These are phyloP conservation scores for Sardinella longiceps DNA, from an alignment of 2,797 vertebrate genomes.

Conservation along the genomic window DNA sequence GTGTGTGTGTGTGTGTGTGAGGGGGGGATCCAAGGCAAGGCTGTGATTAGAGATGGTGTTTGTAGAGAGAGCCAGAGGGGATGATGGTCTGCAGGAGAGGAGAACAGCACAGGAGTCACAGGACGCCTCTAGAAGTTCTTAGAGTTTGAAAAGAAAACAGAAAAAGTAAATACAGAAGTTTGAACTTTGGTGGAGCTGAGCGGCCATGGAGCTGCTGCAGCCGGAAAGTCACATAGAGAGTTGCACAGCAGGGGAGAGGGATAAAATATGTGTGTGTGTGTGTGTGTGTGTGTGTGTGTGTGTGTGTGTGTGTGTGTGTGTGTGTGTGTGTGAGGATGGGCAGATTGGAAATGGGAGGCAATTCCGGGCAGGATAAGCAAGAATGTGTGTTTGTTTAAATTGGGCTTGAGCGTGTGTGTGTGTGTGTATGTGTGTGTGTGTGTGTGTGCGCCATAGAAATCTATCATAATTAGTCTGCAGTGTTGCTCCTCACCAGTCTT, in stretches of 20 bases:
- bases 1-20: slow-evolving; percentile 47
- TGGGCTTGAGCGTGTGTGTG: slow-evolving; percentile 20
- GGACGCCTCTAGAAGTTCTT: slow-evolving; percentile 31
- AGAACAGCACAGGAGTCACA: slow-evolving; percentile 38
- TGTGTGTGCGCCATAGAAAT: slow-evolving; percentile 27
- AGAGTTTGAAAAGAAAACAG: slow-evolving; percentile 2
- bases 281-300: slow-evolving; percentile 45
- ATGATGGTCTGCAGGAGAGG: slow-evolving; percentile 30
- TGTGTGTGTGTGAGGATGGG: slow-evolving; percentile 36
- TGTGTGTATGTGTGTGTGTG: no score
- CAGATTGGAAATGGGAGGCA: no score
- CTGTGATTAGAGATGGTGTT: slow-evolving; percentile 32
- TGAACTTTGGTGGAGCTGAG: background rate
- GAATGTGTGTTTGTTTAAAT: slow-evolving; percentile 20
- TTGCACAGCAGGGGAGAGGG: slow-evolving; percentile 11
- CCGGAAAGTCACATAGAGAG: background rate
- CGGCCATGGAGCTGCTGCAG: background rate
- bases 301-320: slow-evolving; percentile 36
- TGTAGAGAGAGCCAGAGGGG: slow-evolving; percentile 30
- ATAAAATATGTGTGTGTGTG: slow-evolving; percentile 33
- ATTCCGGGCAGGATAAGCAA: no score
- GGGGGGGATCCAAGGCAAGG: background rate
- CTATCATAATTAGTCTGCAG: slow-evolving; percentile 51
- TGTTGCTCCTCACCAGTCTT: slow-evolving; percentile 59
- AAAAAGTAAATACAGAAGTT: background rate